These are phyloP conservation scores for Mycetomoellerius zeteki DNA, from an alignment of 1,140 invertebrate species.

Conservation along the genomic window DNA sequence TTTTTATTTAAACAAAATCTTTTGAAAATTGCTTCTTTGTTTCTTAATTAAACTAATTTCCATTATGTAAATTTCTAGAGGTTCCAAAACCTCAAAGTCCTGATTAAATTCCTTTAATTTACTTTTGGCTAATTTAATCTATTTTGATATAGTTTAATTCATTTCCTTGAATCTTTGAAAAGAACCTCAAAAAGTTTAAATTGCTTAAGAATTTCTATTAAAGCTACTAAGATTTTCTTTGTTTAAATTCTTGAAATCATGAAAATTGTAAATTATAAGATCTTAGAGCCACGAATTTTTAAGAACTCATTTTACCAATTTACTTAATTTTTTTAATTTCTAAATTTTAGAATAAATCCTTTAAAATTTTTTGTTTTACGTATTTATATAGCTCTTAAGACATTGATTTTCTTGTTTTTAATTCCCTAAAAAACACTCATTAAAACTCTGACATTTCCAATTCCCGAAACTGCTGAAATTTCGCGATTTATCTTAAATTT, in stretches of 20 bases:
- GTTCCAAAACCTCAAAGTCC: not conserved
- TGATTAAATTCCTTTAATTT: not conserved
- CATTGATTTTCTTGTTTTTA: not conserved
- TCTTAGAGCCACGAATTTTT: not conserved
- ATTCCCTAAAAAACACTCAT: not conserved
- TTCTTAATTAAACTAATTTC: not conserved
- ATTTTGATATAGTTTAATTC: not conserved
- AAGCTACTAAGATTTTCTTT: not conserved
- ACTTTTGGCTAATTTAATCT: not conserved
- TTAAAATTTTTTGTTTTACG: not conserved
- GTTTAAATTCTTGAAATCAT: conserved; percentile 1
- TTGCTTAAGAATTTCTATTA: not conserved
- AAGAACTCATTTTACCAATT: not conserved
- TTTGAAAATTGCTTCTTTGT: not conserved
- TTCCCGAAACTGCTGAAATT: not conserved
- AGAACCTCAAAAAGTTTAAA: not conserved
- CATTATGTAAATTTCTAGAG: not conserved
- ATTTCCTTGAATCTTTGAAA: not conserved
- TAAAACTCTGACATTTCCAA: not conserved
- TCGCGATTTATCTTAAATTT: not conserved
- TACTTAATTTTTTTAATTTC: not conserved
- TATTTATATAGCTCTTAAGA: not conserved
- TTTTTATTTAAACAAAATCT: not conserved
- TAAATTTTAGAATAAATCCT: not conserved
- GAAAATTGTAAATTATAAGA: not conserved